phyloP scores from a whole-genome alignment of 2,113 vertebrate genomes.

The Nasalis larvatus region DNA sequence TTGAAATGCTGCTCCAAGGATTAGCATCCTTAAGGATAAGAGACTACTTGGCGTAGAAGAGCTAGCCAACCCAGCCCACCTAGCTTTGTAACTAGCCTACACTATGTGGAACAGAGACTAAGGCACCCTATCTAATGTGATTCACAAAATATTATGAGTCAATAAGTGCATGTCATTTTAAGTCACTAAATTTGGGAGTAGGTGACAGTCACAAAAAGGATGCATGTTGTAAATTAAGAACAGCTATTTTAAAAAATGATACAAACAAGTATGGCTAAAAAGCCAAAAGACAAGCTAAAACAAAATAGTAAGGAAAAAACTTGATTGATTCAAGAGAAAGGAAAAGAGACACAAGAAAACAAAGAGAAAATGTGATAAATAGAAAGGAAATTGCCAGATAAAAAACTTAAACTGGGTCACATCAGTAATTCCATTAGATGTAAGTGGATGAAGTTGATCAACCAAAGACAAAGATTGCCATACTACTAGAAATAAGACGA shows the following conservation, averaged over 20 bases:
- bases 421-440: neutral
- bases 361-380: neutral
- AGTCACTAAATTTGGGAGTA: neutral
- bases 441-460: neutral
- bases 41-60: neutral
- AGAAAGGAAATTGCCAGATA: neutral
- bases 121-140: neutral
- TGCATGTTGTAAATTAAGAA: neutral
- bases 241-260: neutral
- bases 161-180: neutral
- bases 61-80: neutral
- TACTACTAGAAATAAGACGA: neutral
- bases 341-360: neutral
- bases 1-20: neutral
- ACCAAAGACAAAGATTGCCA: neutral
- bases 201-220: neutral
- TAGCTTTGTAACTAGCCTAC: neutral
- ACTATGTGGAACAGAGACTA: neutral
- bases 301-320: neutral
- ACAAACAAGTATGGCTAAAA: neutral
- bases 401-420: neutral
- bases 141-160: neutral
- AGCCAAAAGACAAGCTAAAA: neutral
- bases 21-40: neutral
- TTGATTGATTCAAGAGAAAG: neutral